Conservation (phyloP, 2,888 invertebrate genomes). For the Ephialtes manifestator region DNA sequence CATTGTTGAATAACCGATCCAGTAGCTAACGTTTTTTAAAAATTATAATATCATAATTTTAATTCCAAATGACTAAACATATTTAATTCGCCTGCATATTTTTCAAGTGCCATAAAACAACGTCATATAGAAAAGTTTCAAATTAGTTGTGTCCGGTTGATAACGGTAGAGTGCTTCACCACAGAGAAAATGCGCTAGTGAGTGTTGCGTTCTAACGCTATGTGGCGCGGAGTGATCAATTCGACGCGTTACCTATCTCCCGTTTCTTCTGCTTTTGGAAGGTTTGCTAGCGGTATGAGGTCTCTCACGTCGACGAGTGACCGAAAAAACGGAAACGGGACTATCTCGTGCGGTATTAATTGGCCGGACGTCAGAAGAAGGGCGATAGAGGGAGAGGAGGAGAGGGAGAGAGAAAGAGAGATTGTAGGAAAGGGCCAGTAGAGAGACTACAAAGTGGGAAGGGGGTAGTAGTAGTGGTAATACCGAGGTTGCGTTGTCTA, state of each 20-base stretch:
- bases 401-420: slow-evolving; percentile 27
- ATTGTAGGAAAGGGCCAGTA: neutral
- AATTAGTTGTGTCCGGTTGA: neutral
- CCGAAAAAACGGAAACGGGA: slow-evolving; percentile 64
- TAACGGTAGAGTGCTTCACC: slow-evolving; percentile 1
- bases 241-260: neutral
- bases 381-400: slow-evolving; percentile 37
- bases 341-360: slow-evolving; percentile 81
- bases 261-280: neutral
- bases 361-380: slow-evolving; percentile 80
- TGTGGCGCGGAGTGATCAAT: slow-evolving; percentile 34
- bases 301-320: slow-evolving; percentile 41
- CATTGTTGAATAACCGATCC: too few species aligned
- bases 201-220: slow-evolving; percentile 23
- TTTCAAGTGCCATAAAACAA: neutral
- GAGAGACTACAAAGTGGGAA: neutral
- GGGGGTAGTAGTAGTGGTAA: slow-evolving; percentile 59
- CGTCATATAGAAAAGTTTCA: neutral
- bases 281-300: neutral
- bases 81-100: neutral
- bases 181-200: neutral
- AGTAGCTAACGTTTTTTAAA: too few species aligned
- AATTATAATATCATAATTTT: too few species aligned
- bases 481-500: slow-evolving; percentile 58
- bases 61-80: too few species aligned